Percentiles rank a stretch among this genome's conserved stretches.
Conservation (phyloP, 2,113 vertebrate species). For the Camelus dromedarius region DNA sequence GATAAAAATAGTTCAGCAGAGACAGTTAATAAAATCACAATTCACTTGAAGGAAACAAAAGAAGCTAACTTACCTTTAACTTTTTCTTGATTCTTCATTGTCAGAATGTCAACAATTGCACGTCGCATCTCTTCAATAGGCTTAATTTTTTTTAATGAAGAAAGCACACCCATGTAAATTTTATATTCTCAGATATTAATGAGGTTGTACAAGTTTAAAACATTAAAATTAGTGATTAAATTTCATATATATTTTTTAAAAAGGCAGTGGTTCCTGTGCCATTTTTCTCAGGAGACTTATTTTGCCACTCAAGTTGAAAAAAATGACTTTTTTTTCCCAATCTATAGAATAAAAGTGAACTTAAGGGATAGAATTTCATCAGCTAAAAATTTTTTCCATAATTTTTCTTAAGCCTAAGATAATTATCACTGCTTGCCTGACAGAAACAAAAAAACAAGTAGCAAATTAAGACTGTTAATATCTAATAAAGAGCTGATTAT, state of each 20-base stretch:
- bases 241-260: constrained; percentile 1
- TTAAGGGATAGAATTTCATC: not conserved
- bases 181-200: constrained; percentile 55
- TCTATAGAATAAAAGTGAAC: constrained; percentile 33
- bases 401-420: constrained; percentile 41
- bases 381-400: not conserved
- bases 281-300: constrained; percentile 1
- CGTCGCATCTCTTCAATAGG: constrained; percentile 90
- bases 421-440: constrained; percentile 31
- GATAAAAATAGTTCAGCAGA: constrained; percentile 29
- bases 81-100: constrained; percentile 80
- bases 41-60: constrained; percentile 47
- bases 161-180: constrained; percentile 55
- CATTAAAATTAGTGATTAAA: constrained; percentile 51
- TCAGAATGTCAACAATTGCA: constrained; percentile 86
- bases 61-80: constrained; percentile 86
- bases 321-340: constrained; percentile 52
- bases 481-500: not conserved
- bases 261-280: not conserved
- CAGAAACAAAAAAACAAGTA: not conserved
- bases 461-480: constrained; percentile 18
- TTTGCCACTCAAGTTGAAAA: not conserved
- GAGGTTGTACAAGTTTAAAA: constrained; percentile 35
- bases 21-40: constrained; percentile 49
- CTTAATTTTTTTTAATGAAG: constrained; percentile 76